Base-by-base conservation (phyloP, 2,797 vertebrate genomes). In the Hoplostethus atlanticus region DNA sequence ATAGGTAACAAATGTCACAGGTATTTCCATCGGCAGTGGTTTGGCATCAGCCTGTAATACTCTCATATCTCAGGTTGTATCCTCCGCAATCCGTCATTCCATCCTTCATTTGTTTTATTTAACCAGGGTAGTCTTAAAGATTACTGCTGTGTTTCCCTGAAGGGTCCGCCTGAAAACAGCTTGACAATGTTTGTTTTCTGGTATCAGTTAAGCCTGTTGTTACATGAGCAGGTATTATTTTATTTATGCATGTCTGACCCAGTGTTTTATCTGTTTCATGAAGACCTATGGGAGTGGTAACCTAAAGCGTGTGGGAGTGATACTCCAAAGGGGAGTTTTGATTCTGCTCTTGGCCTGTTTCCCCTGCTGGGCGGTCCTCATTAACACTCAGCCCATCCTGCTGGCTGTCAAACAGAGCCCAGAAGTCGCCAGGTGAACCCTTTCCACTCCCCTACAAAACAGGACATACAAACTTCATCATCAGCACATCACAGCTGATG, bases 31-130 rank as follows among this genome's bases (percentile, higher is more conserved):
- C 0, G 97, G 97, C 0, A 66, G 83, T 5, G 96, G 97, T 28
- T 75, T 98, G 68, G 95, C 96, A 0, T 95, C 95, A 0, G 95
- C 96, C 0, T 97, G 96, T 1, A 97, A 98, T 84, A 98, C 96
- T 0, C 92, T 98, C 34, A 97, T 97, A 92, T 97, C 96, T 67
- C 97, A 97, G 96, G 97, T 95, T 87, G 12, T 8, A 25, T 73
- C n/a, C 30, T 60, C 54, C 48, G 13, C 56, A 46, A 17, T 57
- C 28, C 28, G 28, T 28, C 28, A 28, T 28, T 28, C 28, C 34
- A 3, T 60, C 44, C 21, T 42, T 28, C 17, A 21, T 60, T 44
- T 5, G 11, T 12, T 11, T 44, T 25, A 60, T 34, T 55, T 55
- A 13, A 16, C 2, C 6, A 34, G 31, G 5, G 12, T 34, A 30